These are phyloP conservation scores for Polyploca ridens DNA, from an alignment of 2,888 invertebrate species.

Conservation along the genomic window DNA sequence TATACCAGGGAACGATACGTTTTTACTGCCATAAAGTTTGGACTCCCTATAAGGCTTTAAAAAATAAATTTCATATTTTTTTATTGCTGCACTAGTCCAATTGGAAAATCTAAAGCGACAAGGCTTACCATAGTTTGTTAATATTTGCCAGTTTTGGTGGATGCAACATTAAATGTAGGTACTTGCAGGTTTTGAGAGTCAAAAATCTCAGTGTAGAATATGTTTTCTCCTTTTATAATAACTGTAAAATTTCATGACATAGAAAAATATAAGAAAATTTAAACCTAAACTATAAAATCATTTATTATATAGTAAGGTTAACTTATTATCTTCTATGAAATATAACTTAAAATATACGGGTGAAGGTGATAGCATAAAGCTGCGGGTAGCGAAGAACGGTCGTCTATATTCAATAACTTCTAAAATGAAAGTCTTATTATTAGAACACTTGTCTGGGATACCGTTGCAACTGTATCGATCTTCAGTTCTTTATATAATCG, in stretches of 20 bases:
- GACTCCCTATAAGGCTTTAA: neutral
- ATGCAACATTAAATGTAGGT: too few species aligned
- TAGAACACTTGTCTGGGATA: conserved; percentile 7
- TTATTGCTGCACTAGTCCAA: neutral
- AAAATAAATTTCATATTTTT: neutral
- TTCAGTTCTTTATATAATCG: neutral
- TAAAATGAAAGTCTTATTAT: neutral
- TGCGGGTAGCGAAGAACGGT: too few species aligned
- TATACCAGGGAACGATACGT: conserved; percentile 1
- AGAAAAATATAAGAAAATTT: neutral
- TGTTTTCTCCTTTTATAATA: neutral
- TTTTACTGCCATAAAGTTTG: neutral
- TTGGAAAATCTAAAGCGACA: too few species aligned
- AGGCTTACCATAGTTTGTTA: too few species aligned
- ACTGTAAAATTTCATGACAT: neutral
- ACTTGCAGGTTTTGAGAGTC: too few species aligned
- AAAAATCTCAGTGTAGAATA: neutral
- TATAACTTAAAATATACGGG: too few species aligned
- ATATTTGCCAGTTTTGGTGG: too few species aligned
- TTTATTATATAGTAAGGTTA: neutral
- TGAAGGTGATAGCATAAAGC: too few species aligned
- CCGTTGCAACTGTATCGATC: conserved; percentile 1
- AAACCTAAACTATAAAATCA: neutral
- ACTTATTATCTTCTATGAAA: too few species aligned
- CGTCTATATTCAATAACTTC: neutral